These are phyloP conservation scores for Didymodactylos carnosus DNA, from an alignment of 2,888 invertebrate species.

Conservation along the genomic window DNA sequence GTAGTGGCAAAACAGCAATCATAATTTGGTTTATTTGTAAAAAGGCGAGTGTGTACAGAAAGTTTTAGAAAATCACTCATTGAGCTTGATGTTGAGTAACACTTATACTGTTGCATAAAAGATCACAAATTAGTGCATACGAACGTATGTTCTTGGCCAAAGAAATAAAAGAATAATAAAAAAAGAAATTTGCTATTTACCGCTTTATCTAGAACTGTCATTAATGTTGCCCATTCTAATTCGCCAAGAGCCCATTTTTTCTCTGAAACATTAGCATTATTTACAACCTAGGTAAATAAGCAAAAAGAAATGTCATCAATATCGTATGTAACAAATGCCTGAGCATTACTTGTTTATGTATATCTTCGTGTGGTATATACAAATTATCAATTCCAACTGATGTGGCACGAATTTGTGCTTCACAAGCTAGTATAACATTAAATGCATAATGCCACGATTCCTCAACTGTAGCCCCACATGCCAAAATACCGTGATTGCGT, in stretches of 20 bases:
- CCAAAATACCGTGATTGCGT: constrained; percentile 49
- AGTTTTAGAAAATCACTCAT: too few species aligned
- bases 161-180: not conserved
- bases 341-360: constrained; percentile 29
- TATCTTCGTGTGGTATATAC: constrained; percentile 52
- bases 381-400: constrained; percentile 60
- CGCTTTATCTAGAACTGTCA: constrained; percentile 88
- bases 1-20: too few species aligned
- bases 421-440: constrained; percentile 61
- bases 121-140: too few species aligned
- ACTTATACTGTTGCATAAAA: too few species aligned
- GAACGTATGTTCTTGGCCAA: not conserved
- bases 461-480: constrained; percentile 83
- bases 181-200: not conserved
- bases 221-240: constrained; percentile 81
- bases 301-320: too few species aligned
- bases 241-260: constrained; percentile 70
- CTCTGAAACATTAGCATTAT: constrained; percentile 20
- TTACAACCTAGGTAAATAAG: not conserved
- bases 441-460: constrained; percentile 71
- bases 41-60: too few species aligned
- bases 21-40: too few species aligned
- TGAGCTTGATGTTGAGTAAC: too few species aligned
- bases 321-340: not conserved
- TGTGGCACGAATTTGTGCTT: constrained; percentile 55